Base-by-base conservation (phyloP, 2,113 vertebrate genomes). In the Thunnus maccoyii region DNA sequence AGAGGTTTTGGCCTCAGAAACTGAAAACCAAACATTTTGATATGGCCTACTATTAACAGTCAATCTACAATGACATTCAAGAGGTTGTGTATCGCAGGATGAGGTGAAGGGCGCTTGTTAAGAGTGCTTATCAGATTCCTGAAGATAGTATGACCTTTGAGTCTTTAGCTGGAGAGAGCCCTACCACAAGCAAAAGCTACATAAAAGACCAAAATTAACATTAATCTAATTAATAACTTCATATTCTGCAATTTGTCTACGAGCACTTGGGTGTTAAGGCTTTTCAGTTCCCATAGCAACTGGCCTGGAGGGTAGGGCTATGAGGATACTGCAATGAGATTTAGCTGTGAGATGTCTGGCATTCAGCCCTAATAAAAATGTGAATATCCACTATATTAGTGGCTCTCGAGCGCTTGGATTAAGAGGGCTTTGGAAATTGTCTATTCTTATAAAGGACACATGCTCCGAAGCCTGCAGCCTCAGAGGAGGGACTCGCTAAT, bases 281-380 rank as follows among this genome's bases (percentile, higher is more conserved):
- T 72, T 84, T 72, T 80, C 63, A 63, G 89, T 92, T 91, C n/a
- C 90, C 85, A 86, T 86, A 58, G 89, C 57, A 91, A 92, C 90
- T 48, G 47, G 74, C 15, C 56, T 66, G 22, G 16, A 80, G 63
- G 50, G 65, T 70, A 65, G 52, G 52, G 44, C 55, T 62, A 41
- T 17, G 56, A 78, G 67, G 64, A 68, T 30, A 58, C 55, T 13
- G 72, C 50, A 61, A 44, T 69, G 72, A 89, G 85, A 85, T 89
- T 78, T 76, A 61, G 71, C 73, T 61, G 36, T 47, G 55, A 80
- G 82, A 80, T 87, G 67, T 60, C 69, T 32, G 82, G 76, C 54
- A 74, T 71, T 86, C 76, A 81, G 70, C 25, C 27, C 44, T 57
- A 84, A 75, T 74, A 82, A 84, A 89, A 87, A 88, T 70, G 66